A percentile compares a stretch with the other conserved stretches of the same genome.
phyloP scores from a whole-genome alignment of 2,797 vertebrate genomes.

The Poecilia wingei region DNA sequence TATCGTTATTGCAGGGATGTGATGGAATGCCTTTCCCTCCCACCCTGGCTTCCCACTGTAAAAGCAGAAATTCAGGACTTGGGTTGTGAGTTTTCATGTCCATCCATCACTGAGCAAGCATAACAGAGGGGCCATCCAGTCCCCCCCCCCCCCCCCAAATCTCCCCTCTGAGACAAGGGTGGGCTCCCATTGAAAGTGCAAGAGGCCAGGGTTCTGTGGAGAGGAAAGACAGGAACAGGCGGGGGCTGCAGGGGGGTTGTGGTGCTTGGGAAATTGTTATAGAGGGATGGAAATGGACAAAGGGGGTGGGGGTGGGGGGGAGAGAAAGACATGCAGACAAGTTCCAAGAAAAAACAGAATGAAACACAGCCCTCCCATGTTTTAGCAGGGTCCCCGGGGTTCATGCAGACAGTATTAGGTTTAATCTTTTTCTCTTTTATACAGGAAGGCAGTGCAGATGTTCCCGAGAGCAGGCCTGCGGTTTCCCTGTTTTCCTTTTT shows the following conservation, averaged over 20 bases:
- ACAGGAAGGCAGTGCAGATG: constrained; percentile 82
- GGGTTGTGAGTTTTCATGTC: constrained; percentile 73
- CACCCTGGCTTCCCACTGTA: constrained; percentile 61
- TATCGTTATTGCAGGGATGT: constrained; percentile 68
- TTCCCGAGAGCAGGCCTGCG: constrained; percentile 75
- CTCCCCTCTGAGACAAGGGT: constrained; percentile 69
- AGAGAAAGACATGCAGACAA: constrained; percentile 56
- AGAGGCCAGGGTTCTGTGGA: constrained; percentile 63
- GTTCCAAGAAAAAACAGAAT: constrained; percentile 67
- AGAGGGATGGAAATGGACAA: constrained; percentile 73
- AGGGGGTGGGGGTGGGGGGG: constrained; percentile 23
- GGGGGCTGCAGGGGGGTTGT: constrained; percentile 29
- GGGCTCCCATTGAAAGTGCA: constrained; percentile 70
- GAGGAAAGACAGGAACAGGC: constrained; percentile 34
- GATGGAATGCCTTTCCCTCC: constrained; percentile 61
- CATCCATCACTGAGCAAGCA: constrained; percentile 77
- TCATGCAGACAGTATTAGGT: constrained; percentile 78
- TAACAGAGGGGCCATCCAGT: constrained; percentile 68
- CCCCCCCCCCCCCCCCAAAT: constrained; percentile 48
- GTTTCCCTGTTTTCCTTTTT: constrained; percentile 77
- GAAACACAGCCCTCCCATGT: constrained; percentile 75
- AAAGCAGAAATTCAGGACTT: constrained; percentile 73
- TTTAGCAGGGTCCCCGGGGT: constrained; percentile 72
- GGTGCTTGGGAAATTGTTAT: constrained; percentile 68
- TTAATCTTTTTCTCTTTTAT: constrained; percentile 58